phyloP scores from a whole-genome alignment of 2,113 vertebrate species.

The Mungos mungo region DNA sequence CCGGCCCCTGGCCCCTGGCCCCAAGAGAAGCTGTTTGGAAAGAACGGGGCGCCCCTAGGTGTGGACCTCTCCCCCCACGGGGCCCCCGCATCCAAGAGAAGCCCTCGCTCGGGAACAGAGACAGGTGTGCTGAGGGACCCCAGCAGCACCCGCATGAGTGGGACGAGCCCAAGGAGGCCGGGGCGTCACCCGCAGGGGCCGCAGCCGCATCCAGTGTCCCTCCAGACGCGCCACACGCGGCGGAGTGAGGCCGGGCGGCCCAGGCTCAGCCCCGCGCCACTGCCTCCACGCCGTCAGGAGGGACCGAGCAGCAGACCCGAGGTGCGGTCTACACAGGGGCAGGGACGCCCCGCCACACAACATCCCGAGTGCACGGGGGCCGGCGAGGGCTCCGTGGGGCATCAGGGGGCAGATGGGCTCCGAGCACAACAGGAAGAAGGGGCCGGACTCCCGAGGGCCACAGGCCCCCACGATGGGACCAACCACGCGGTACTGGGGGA shows the following conservation, averaged over 20 bases:
- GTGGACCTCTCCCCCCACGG: no score
- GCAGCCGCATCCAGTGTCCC: not conserved
- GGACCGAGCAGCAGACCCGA: no score
- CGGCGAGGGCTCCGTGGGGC: no score
- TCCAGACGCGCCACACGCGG: fast-evolving
- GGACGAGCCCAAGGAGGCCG: no score
- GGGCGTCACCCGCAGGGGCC: fast-evolving
- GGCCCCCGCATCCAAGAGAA: not conserved
- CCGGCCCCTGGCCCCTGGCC: not conserved
- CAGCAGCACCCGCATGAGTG: not conserved
- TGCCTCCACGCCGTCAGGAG: not conserved
- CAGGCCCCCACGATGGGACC: not conserved
- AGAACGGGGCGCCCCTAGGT: not conserved
- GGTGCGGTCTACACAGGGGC: fast-evolving
- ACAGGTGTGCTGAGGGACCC: fast-evolving
- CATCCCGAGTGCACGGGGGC: not conserved
- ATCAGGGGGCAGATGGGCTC: fast-evolving
- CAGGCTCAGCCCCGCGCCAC: not conserved
- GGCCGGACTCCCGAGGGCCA: fast-evolving
- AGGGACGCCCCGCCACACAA: fast-evolving
- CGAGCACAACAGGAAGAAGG: fast-evolving
- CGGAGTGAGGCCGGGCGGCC: fast-evolving
- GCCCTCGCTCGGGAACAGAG: not conserved
- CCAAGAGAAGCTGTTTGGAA: not conserved
- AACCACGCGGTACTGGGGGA: fast-evolving